Conservation (phyloP, 2,888 invertebrate genomes). For the Cenopis cana region DNA sequence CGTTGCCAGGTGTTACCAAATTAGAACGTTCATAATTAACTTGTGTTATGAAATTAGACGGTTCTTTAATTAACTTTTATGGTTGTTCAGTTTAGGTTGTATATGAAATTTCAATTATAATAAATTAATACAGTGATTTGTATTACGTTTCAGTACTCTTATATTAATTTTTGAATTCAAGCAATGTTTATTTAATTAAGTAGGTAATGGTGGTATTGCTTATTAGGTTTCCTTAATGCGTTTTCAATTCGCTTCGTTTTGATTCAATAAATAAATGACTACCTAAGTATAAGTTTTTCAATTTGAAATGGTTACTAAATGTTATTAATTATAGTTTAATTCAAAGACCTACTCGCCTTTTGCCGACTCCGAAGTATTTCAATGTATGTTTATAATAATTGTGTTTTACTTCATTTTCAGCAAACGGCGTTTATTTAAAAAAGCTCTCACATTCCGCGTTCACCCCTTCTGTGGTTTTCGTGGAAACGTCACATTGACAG, state of each 20-base stretch:
- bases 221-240: neutral
- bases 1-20: slow-evolving; percentile 45
- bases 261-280: neutral
- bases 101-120: neutral
- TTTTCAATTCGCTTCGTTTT: neutral
- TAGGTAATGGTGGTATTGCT: neutral
- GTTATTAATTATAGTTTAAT: neutral
- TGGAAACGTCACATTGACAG: slow-evolving; percentile 37
- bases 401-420: neutral
- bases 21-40: slow-evolving; percentile 14
- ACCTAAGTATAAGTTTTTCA: neutral
- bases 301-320: neutral
- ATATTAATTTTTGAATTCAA: neutral
- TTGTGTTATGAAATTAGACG: neutral
- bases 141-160: neutral
- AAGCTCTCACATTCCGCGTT: neutral
- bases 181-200: neutral
- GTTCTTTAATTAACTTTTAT: neutral
- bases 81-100: neutral
- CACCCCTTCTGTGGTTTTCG: slow-evolving; percentile 14
- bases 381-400: no score
- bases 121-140: neutral
- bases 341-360: no score
- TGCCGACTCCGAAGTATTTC: no score
- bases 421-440: no score